Evolutionary conservation across 1,140 invertebrate genomes (phyloP).

Genomic region (Brachystomella parvula): DNA sequence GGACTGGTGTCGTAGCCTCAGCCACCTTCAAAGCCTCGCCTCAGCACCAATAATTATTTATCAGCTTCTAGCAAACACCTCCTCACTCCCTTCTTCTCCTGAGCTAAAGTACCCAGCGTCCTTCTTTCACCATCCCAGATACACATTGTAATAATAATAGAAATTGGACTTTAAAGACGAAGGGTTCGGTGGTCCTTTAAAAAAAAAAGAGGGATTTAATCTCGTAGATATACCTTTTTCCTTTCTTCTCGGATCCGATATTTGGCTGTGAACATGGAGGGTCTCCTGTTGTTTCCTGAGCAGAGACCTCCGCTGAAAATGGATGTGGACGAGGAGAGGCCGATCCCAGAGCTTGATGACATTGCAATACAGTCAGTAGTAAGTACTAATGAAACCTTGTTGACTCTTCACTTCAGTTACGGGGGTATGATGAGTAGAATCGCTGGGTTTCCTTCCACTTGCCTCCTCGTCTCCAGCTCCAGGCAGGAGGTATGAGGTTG

Average conservation of each 20-base stretch:
- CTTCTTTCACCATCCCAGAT: neutral
- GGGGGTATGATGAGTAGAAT: too few species aligned
- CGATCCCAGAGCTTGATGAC: conserved; percentile 12
- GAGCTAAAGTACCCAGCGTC: neutral
- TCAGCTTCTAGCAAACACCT: neutral
- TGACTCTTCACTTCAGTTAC: too few species aligned
- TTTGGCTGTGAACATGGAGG: conserved; percentile 76
- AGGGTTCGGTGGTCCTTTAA: neutral
- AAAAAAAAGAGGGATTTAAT: neutral
- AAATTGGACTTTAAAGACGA: neutral
- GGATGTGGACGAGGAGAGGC: conserved; percentile 25
- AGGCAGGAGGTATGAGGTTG: too few species aligned
- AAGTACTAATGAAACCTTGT: conserved; percentile 16
- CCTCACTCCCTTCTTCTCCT: neutral
- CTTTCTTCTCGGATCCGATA: conserved; percentile 70
- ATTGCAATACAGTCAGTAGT: conserved; percentile 15
- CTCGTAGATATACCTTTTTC: conserved; percentile 49
- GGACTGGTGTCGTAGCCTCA: conserved; percentile 4
- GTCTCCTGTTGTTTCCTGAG: conserved; percentile 43
- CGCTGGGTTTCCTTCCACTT: too few species aligned
- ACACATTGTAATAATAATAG: neutral
- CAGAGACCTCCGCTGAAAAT: conserved; percentile 33
- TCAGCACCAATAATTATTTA: too few species aligned
- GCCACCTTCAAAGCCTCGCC: too few species aligned
- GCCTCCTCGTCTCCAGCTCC: too few species aligned